phyloP scores from a whole-genome alignment of 2,113 vertebrate species.

The Pipa parva region DNA sequence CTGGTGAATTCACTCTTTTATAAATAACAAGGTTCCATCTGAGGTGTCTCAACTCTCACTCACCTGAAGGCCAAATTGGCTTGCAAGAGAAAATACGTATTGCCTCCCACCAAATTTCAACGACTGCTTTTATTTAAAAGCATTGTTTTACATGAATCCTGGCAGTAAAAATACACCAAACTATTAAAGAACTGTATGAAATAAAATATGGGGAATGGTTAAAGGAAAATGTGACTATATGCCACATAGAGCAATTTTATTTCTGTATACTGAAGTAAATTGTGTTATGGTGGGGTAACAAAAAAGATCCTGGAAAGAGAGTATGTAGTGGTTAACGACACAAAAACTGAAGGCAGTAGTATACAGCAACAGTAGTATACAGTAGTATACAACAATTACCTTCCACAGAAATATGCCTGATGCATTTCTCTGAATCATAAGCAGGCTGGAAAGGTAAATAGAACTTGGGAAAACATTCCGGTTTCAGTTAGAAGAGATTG shows the following conservation, averaged over 20 bases:
- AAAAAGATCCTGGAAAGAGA: conserved; percentile 18
- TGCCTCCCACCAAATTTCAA: too few relatives aligned
- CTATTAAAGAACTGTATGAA: too few relatives aligned
- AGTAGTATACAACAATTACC: not conserved
- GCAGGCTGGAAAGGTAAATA: conserved; percentile 2
- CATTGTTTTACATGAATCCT: too few relatives aligned
- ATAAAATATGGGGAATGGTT: too few relatives aligned
- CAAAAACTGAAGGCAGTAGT: too few relatives aligned
- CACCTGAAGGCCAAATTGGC: too few relatives aligned
- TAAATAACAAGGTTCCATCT: too few relatives aligned
- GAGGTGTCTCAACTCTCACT: too few relatives aligned
- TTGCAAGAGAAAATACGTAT: too few relatives aligned
- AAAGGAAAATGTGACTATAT: not conserved
- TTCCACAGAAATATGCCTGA: not conserved
- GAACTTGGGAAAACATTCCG: not conserved
- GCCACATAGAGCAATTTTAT: not conserved
- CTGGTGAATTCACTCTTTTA: too few relatives aligned
- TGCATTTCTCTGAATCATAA: not conserved
- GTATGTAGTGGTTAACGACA: conserved; percentile 6
- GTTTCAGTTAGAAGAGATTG: not conserved
- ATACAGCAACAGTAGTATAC: not conserved
- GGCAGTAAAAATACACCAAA: too few relatives aligned
- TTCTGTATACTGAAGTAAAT: conserved; percentile 12
- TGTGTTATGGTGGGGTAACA: not conserved
- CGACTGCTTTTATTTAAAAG: too few relatives aligned